Base-by-base conservation (phyloP, 2,113 vertebrate species). In the Corvus hawaiiensis region DNA sequence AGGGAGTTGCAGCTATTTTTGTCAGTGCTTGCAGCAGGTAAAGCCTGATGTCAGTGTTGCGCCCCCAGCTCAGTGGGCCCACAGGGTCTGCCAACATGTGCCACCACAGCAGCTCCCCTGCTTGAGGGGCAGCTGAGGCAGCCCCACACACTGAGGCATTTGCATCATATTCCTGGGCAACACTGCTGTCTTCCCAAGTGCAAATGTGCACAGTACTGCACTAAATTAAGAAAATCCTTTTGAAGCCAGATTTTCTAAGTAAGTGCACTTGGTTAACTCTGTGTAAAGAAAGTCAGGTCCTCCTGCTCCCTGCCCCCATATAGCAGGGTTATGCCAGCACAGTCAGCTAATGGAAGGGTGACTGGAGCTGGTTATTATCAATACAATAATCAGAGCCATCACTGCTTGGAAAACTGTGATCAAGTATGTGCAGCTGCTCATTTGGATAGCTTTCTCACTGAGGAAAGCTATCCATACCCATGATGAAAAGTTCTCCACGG, bases 41-140 rank as follows among this genome's bases (percentile, higher is more conserved):
- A 44, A 55, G 10, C 18, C 14, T 33, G 23, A 35, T 1, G 1
- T 19, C 23, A 55, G 22, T 1, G 2, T 19, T 0, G 1, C 16
- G 22, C 10, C 41, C 21, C 9, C 33, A 43, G 64, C 28, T 52
- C 51, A 33, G 18, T 10, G 32, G 32, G n/a, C 43, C 30, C 4
- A 8, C 1, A 0, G 41, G 8, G 5, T 43, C 4, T 4, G 62
- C 28, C 20, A 44, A 9, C 23, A 22, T 0, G 0, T 22, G 39
- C 43, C 22, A 4, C 32, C 2, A 4, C 43, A n/a, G 66, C 85
- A 76, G 37, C 58, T 48, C 68, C 54, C 44, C 44, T 23, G 13
- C 30, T 21, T 16, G 3, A 23, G 26, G n/a, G 49, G 51, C 58
- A 37, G 32, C 49, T 63, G 22, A 41, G 55, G 13, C 18, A 44